Evolutionary conservation across 2,888 invertebrate genomes (phyloP).

Genomic region (Scaptomyza caliginosa): DNA sequence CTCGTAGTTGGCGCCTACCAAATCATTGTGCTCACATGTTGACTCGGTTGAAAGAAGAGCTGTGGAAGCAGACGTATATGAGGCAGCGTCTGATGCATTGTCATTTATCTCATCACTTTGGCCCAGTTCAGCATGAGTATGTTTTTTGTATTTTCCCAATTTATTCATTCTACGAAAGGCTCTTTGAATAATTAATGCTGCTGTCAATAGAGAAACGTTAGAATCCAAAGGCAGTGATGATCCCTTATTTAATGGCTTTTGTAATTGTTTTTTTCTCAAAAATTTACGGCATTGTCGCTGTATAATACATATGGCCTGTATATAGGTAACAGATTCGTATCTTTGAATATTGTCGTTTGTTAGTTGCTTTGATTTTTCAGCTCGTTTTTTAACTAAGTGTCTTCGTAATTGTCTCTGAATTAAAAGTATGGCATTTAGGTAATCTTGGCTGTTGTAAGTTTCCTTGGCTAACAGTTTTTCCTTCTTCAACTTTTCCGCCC

Average conservation of each 20-base stretch:
- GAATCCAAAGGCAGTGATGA: conserved; percentile 8
- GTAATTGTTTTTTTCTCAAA: conserved; percentile 39
- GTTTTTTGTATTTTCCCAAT: conserved; percentile 30
- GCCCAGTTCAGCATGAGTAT: conserved; percentile 33
- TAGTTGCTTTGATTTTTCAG: background rate
- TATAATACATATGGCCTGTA: conserved; percentile 71
- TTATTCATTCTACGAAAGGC: conserved; percentile 84
- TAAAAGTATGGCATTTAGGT: conserved; percentile 46
- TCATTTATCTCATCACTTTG: conserved; percentile 62
- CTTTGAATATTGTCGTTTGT: background rate
- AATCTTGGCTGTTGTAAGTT: conserved; percentile 30
- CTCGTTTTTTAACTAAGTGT: conserved; percentile 34
- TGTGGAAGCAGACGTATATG: conserved; percentile 79
- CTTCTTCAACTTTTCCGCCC: background rate
- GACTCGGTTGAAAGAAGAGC: conserved; percentile 75
- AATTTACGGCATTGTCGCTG: conserved; percentile 71
- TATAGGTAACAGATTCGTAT: conserved; percentile 53
- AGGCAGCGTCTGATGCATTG: conserved; percentile 74
- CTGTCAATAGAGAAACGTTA: conserved; percentile 40
- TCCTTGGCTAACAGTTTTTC: background rate
- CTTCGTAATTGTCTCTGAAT: conserved; percentile 56
- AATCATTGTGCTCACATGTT: conserved; percentile 47
- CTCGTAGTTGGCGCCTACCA: conserved; percentile 46
- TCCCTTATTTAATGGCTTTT: background rate
- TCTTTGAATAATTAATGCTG: conserved; percentile 86